Evolutionary conservation across 2,797 vertebrate genomes (phyloP).

Genomic region (Bucorvus abyssinicus): DNA sequence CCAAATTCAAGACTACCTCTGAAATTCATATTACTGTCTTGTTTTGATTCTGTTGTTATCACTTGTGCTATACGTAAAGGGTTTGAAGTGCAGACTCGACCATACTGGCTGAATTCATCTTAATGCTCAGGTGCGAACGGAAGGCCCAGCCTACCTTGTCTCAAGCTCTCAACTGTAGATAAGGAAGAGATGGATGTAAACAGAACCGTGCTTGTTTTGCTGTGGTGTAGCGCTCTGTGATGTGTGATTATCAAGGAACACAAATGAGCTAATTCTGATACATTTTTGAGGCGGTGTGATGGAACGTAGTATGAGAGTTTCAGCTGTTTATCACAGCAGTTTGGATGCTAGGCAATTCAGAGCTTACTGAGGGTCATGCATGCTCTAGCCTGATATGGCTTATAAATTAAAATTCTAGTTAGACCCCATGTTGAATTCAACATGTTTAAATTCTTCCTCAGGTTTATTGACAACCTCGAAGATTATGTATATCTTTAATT

Average conservation of each 20-base stretch:
- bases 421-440: neutral
- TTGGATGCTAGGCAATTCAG: neutral
- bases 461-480: neutral
- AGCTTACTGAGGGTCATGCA: neutral
- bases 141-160: neutral
- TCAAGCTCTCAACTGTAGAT: neutral
- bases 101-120: neutral
- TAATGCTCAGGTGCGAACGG: neutral
- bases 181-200: neutral
- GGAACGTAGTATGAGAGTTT: neutral
- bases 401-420: neutral
- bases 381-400: neutral
- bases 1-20: neutral
- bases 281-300: neutral
- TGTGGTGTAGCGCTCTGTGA: neutral
- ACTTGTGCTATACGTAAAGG: rapidly evolving
- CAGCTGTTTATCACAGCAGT: neutral
- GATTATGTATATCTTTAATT: neutral
- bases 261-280: neutral
- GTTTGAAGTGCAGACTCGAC: neutral
- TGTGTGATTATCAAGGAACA: neutral
- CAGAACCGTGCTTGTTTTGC: neutral
- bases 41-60: neutral
- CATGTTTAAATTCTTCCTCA: neutral
- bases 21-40: neutral